These are phyloP conservation scores for Misgurnus anguillicaudatus DNA, from an alignment of 2,113 vertebrate species.

Conservation along the genomic window DNA sequence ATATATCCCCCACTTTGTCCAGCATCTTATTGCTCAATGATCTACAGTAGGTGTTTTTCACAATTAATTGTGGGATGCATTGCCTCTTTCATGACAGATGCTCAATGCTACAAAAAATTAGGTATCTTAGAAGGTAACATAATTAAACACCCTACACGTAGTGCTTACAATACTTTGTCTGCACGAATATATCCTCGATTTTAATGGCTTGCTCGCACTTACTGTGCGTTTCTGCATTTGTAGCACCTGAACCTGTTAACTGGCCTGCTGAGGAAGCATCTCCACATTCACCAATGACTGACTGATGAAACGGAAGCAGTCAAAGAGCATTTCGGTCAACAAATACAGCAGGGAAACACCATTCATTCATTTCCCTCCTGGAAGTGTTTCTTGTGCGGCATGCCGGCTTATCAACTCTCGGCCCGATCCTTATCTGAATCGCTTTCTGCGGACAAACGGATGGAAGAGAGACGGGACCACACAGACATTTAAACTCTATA, in stretches of 20 bases:
- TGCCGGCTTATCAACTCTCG: slow-evolving; percentile 45
- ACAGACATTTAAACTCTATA: slow-evolving; percentile 20
- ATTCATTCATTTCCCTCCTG: slow-evolving; percentile 40
- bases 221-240: not conserved
- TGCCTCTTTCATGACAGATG: too few relatives aligned
- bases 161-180: too few relatives aligned
- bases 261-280: slow-evolving; percentile 27
- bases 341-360: slow-evolving; percentile 46
- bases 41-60: too few relatives aligned
- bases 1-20: too few relatives aligned
- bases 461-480: slow-evolving; percentile 37
- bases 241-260: slow-evolving; percentile 3
- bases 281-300: slow-evolving; percentile 21
- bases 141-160: too few relatives aligned
- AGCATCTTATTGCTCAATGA: too few relatives aligned
- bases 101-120: too few relatives aligned
- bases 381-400: slow-evolving; percentile 23
- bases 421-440: slow-evolving; percentile 48
- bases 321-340: slow-evolving; percentile 31
- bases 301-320: slow-evolving; percentile 1
- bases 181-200: not conserved
- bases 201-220: slow-evolving; percentile 4
- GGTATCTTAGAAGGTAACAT: too few relatives aligned
- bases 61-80: too few relatives aligned
- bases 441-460: slow-evolving; percentile 31